Conservation (phyloP, 2,113 vertebrate genomes). For the Alaudala cheleensis region DNA sequence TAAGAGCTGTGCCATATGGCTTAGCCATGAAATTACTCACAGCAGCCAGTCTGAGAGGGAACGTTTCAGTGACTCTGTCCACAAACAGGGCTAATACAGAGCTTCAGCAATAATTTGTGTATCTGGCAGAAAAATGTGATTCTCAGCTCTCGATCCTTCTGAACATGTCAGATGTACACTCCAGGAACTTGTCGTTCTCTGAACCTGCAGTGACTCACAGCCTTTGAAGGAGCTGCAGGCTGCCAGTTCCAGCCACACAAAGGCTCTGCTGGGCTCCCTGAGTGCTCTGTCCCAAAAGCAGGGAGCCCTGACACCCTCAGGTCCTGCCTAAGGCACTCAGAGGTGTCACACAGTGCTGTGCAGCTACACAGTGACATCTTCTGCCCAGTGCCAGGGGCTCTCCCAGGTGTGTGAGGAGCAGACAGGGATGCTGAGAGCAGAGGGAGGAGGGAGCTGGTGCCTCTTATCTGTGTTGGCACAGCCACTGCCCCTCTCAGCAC, state of each 20-base stretch:
- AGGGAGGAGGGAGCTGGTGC: background rate
- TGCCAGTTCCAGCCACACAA: background rate
- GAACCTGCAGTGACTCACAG: background rate
- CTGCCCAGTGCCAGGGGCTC: background rate
- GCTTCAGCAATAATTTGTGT: background rate
- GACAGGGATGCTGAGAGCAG: background rate
- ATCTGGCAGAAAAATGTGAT: background rate
- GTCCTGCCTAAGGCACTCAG: background rate
- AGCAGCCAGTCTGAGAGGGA: background rate
- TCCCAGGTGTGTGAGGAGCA: background rate
- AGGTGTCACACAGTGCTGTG: background rate
- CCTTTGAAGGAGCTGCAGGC: background rate
- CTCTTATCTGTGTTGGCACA: background rate
- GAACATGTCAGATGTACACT: background rate
- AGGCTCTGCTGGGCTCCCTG: background rate
- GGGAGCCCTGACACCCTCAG: background rate
- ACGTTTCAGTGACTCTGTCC: background rate
- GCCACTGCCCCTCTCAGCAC: background rate
- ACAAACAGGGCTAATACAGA: background rate
- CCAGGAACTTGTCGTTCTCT: fast-evolving
- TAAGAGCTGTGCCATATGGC: background rate
- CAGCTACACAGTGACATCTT: no score
- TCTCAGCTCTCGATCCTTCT: background rate
- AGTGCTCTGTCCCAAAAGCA: background rate
- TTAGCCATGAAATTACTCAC: background rate